Evolutionary conservation across 2,113 vertebrate genomes (phyloP).

Genomic region (Strix uralensis): DNA sequence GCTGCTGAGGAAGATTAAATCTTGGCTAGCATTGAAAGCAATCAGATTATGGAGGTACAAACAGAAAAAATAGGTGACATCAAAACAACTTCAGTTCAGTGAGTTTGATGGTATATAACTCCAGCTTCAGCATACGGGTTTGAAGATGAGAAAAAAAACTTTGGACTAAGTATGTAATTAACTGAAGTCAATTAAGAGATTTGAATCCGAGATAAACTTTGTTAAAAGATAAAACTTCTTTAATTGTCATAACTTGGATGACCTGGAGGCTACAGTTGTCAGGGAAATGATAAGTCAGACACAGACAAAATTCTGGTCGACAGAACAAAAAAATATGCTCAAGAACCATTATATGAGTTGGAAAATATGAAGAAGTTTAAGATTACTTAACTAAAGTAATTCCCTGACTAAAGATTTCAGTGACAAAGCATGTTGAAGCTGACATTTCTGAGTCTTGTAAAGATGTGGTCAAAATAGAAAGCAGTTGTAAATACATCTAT

Average conservation of each 20-base stretch:
- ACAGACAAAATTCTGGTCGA: not conserved
- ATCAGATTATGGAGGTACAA: not conserved
- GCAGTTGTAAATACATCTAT: not conserved
- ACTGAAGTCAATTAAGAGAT: not conserved
- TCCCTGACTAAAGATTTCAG: not conserved
- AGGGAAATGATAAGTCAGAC: not conserved
- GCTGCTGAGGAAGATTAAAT: not conserved
- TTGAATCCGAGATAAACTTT: not conserved
- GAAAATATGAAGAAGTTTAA: not conserved
- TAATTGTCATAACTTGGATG: not conserved
- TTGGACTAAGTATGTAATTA: not conserved
- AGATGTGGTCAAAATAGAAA: not conserved
- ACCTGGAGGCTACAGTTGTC: not conserved
- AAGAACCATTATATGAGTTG: not conserved
- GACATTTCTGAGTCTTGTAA: not conserved
- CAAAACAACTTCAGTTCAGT: not conserved
- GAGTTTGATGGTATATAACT: not conserved
- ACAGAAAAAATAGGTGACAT: not conserved
- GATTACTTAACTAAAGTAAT: not conserved
- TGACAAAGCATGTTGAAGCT: not conserved
- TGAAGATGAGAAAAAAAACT: not conserved
- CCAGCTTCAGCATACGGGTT: not conserved
- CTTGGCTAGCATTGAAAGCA: not conserved
- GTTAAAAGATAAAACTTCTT: not conserved
- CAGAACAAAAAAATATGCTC: not conserved